Evolutionary conservation across 2,888 invertebrate genomes (phyloP).

Genomic region (Lepetodrilus schrolli): DNA sequence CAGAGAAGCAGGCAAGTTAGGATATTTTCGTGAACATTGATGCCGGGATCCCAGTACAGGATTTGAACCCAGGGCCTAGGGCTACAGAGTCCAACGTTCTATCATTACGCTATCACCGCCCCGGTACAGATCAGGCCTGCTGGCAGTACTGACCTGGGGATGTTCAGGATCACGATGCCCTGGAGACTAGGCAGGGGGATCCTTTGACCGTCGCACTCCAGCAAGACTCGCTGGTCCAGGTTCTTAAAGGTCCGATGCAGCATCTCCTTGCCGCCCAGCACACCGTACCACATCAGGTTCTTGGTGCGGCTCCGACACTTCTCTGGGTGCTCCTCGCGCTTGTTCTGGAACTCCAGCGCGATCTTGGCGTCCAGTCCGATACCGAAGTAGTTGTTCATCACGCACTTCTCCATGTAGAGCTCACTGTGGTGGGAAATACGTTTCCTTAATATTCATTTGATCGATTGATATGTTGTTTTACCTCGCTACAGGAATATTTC

Average conservation of each 20-base stretch:
- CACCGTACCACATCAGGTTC: slow-evolving; percentile 93
- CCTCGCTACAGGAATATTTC: too few relatives aligned
- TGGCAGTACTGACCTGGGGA: slow-evolving; percentile 82
- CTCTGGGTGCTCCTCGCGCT: slow-evolving; percentile 96
- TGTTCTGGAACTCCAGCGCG: slow-evolving; percentile 95
- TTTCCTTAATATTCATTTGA: too few relatives aligned
- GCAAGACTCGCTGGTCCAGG: slow-evolving; percentile 92
- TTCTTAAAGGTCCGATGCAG: slow-evolving; percentile 94
- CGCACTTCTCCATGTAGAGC: slow-evolving; percentile 91
- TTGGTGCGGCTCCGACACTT: slow-evolving; percentile 93
- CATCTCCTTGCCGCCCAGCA: slow-evolving; percentile 79
- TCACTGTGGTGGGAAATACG: too few relatives aligned
- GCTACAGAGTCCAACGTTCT: too few relatives aligned
- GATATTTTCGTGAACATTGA: too few relatives aligned
- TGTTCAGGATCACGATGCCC: slow-evolving; percentile 97
- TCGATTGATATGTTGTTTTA: too few relatives aligned
- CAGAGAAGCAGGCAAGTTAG: too few relatives aligned
- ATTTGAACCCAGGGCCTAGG: too few relatives aligned
- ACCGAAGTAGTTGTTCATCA: slow-evolving; percentile 99
- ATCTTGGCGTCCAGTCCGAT: slow-evolving; percentile 99
- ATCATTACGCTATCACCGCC: too few relatives aligned
- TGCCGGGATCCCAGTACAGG: too few relatives aligned
- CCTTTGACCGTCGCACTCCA: slow-evolving; percentile 96
- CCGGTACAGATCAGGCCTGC: too few relatives aligned
- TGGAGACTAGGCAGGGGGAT: slow-evolving; percentile 96